phyloP scores from a whole-genome alignment of 2,113 vertebrate species.

The Cranoglanis bouderius region DNA sequence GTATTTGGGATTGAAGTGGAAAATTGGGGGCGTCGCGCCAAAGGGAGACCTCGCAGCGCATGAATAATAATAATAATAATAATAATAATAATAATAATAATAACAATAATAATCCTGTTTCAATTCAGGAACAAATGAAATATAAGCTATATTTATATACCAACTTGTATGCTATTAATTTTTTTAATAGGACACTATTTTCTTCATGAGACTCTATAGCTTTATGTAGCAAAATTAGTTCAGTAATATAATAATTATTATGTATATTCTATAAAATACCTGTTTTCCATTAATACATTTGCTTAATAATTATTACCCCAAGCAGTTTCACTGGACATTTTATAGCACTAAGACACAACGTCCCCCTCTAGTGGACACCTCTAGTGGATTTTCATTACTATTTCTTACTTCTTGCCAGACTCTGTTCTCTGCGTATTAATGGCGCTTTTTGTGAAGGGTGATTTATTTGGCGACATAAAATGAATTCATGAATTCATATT shows the following conservation, averaged over 20 bases:
- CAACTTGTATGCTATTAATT: not conserved
- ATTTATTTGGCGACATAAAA: not conserved
- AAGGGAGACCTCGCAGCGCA: not conserved
- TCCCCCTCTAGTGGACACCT: conserved; percentile 38
- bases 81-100: not conserved
- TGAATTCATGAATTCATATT: not conserved
- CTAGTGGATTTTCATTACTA: not conserved
- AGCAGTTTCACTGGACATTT: not conserved
- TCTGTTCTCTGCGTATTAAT: not conserved
- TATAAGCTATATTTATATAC: not conserved
- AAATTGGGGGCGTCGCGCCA: not conserved
- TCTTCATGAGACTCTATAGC: not conserved
- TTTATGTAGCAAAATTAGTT: not conserved
- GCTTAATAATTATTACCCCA: not conserved
- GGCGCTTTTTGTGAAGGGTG: not conserved
- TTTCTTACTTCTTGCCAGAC: not conserved
- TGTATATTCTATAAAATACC: not conserved
- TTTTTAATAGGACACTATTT: not conserved
- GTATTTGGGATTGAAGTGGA: conserved; percentile 2
- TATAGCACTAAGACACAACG: conserved; percentile 4
- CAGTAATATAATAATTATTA: not conserved
- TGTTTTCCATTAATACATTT: not conserved
- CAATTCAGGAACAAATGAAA: not conserved
- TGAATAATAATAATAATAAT: not conserved
- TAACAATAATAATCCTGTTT: not conserved